Percentiles rank a stretch among this genome's conserved stretches.
These are phyloP conservation scores for Acrobeloides nanus DNA, from an alignment of 2,888 invertebrate genomes.

Conservation along the genomic window DNA sequence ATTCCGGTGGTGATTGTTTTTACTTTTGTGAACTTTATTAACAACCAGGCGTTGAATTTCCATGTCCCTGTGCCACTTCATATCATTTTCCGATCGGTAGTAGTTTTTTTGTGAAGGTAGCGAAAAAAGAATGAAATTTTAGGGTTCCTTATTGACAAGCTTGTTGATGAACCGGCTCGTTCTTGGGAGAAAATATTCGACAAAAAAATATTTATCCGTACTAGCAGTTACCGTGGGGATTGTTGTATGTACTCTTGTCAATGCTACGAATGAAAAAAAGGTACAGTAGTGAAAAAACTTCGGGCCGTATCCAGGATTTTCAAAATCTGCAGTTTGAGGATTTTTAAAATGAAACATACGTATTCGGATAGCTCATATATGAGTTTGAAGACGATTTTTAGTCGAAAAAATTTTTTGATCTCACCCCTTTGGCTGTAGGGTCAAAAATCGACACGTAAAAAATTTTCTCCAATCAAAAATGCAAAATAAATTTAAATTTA, in stretches of 20 bases:
- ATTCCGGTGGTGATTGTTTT: slow-evolving; percentile 76
- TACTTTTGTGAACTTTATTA: slow-evolving; percentile 78
- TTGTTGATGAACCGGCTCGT: slow-evolving; percentile 88
- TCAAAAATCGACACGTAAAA: too few relatives aligned
- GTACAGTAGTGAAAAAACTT: too few relatives aligned
- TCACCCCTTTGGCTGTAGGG: too few relatives aligned
- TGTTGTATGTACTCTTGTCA: slow-evolving; percentile 76
- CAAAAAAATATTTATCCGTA: slow-evolving; percentile 81
- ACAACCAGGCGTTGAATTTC: slow-evolving; percentile 86
- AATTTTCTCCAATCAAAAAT: too few relatives aligned
- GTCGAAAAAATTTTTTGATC: too few relatives aligned
- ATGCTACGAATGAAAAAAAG: slow-evolving; percentile 19
- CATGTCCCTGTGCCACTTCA: slow-evolving; percentile 95
- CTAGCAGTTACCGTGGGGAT: slow-evolving; percentile 89
- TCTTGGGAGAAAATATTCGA: slow-evolving; percentile 67
- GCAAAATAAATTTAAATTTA: too few relatives aligned
- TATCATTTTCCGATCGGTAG: slow-evolving; percentile 92
- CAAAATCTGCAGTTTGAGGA: too few relatives aligned
- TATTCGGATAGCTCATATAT: too few relatives aligned
- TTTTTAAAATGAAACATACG: too few relatives aligned
- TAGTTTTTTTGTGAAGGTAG: neutral
- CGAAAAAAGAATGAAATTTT: slow-evolving; percentile 8
- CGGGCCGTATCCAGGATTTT: too few relatives aligned
- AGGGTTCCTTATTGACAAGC: slow-evolving; percentile 92
- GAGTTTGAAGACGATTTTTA: too few relatives aligned